Evolutionary conservation across 2,113 vertebrate genomes (phyloP), one percentile per base, ranked within the genome.

Genomic region (Bambusicola thoracicus): DNA sequence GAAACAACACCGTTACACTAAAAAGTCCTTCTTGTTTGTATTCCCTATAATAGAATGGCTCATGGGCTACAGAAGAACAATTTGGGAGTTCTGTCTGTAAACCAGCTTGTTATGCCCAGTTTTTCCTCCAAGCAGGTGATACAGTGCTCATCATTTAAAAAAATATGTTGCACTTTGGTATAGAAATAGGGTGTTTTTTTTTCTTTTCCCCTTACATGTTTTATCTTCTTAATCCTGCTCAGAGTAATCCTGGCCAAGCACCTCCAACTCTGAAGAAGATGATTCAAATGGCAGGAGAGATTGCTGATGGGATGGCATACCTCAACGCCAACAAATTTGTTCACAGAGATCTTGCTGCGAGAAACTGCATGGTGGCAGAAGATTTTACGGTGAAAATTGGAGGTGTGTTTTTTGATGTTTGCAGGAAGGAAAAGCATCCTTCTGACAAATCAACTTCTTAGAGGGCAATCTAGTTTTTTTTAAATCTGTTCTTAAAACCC

Each of bases 281-380:
- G 99, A 99, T 98, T 95, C 99, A 99, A 98, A 99, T 99, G 99
- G 98, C 99, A 0, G 99, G 99, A 2, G 99, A 99, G 97, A 99
- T 99, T 25, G 99, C 99, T 0, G 99, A 99, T 0, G 99, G 99
- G 95, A 99, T 99, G 99, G 98, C 99, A 2, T 99, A 99, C 96
- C 98, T 99, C 95, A 99, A 99, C 2, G 99, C 99, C 98, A 99
- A 99, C 97, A 99, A 99, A 97, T 99, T 99, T 40, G 99, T 99
- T 85, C 99, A 99, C 97, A 97, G 99, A 95, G 99, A 99, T 92
- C 98, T 99, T 14, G 99, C 99, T 11, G 99, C 99, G 21, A 98
- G 99, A 65, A 99, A 99, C 97, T 99, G 99, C 97, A 99, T 99
- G 99, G 99, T 99, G 83, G 98, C 99, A 0, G 99, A 99, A 94